phyloP scores from a whole-genome alignment of 1,140 invertebrate species.

The Drosophila truncata region DNA sequence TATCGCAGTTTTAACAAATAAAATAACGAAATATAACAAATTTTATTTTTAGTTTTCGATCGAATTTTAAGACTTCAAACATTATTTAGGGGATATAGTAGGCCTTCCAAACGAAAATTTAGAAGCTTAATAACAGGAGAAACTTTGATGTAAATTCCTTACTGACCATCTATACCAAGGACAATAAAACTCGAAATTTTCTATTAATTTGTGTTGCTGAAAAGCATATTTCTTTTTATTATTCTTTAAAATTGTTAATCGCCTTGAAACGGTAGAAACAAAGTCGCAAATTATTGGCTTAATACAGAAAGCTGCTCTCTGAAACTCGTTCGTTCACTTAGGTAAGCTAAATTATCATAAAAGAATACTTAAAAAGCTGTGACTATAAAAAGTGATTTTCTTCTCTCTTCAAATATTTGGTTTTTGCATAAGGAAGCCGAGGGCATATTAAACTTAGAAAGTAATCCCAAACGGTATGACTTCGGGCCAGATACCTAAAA shows the following conservation, averaged over 20 bases:
- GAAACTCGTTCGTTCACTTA: conserved; percentile 25
- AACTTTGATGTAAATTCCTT: background rate
- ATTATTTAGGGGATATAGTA: background rate
- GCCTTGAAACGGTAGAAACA: conserved; percentile 56
- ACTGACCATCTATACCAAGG: background rate
- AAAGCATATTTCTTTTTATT: conserved; percentile 58
- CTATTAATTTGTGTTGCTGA: conserved; percentile 29
- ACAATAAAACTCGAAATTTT: background rate
- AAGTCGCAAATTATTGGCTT: conserved; percentile 32
- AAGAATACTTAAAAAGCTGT: conserved; percentile 75
- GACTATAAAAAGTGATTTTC: conserved; percentile 66
- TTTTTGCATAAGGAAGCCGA: conserved; percentile 71
- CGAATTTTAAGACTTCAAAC: background rate
- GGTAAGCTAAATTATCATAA: conserved; percentile 44
- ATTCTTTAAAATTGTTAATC: conserved; percentile 64
- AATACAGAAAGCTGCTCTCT: conserved; percentile 45
- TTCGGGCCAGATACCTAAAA: conserved; percentile 6
- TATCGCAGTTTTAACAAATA: too few relatives aligned
- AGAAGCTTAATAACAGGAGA: too few relatives aligned
- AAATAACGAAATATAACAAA: background rate
- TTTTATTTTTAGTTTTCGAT: background rate
- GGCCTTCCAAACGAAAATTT: background rate
- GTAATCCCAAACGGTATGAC: conserved; percentile 6
- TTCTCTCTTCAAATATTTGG: conserved; percentile 67
- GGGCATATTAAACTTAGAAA: conserved; percentile 40